These are phyloP conservation scores for Grallaria varia DNA, from an alignment of 2,113 vertebrate species.

Conservation along the genomic window DNA sequence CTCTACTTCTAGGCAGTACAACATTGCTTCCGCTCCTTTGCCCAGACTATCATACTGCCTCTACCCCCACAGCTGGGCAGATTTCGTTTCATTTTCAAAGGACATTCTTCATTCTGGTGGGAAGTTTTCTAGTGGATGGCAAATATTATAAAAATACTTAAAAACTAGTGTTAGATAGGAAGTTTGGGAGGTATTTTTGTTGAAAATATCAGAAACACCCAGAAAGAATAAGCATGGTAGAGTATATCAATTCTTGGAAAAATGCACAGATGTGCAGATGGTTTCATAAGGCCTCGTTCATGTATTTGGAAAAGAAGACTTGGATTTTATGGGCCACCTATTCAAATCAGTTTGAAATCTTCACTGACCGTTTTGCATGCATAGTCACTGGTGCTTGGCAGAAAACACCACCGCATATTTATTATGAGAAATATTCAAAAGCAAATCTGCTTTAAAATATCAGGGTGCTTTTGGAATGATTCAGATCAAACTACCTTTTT, in stretches of 20 bases:
- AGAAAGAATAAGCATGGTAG: not conserved
- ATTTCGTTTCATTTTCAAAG: not conserved
- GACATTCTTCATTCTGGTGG: not conserved
- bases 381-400: slow-evolving; percentile 35
- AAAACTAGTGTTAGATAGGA: not conserved
- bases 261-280: slow-evolving; percentile 2
- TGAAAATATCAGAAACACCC: not conserved
- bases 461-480: slow-evolving; percentile 4
- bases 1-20: not conserved
- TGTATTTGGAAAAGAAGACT: not conserved
- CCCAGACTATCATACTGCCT: not conserved
- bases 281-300: not conserved
- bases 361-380: slow-evolving; percentile 43
- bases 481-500: slow-evolving; percentile 13
- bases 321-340: slow-evolving; percentile 24
- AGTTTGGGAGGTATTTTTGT: not conserved
- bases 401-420: slow-evolving; percentile 9
- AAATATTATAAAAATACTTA: not conserved
- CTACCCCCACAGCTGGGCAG: not conserved
- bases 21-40: not conserved
- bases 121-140: not conserved
- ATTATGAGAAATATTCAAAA: slow-evolving; percentile 21
- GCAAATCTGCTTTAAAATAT: slow-evolving; percentile 16
- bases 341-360: slow-evolving; percentile 26
- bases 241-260: not conserved